Percentiles rank a stretch among this genome's conserved stretches.
Evolutionary conservation across 1,140 invertebrate genomes (phyloP).

Genomic region (Drosophila murphyi): DNA sequence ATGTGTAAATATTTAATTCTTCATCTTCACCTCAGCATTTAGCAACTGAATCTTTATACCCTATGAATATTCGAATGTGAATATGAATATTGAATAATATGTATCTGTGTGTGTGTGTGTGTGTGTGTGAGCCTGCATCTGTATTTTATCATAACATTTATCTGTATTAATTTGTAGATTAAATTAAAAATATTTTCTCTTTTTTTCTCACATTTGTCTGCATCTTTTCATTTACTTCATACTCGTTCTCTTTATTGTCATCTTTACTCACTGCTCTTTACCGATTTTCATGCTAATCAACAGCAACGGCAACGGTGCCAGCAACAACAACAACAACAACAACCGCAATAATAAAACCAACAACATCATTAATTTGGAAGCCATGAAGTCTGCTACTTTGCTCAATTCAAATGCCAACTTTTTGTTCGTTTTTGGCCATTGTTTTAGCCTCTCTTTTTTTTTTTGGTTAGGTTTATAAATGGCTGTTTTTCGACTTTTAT

Average conservation of each 20-base stretch:
- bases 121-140: not conserved
- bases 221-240: not conserved
- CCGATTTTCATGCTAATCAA: conserved; percentile 42
- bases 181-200: too few species aligned
- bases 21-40: not conserved
- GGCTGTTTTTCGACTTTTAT: conserved; percentile 50
- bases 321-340: conserved; percentile 1
- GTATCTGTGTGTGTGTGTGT: not conserved
- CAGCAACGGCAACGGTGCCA: not conserved
- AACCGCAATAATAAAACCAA: conserved; percentile 9
- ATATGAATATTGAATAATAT: not conserved
- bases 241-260: conserved; percentile 27
- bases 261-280: conserved; percentile 21
- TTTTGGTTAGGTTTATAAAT: conserved; percentile 44
- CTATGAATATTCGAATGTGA: too few species aligned
- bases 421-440: conserved; percentile 19
- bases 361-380: conserved; percentile 55
- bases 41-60: not conserved
- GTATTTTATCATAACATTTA: not conserved
- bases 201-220: conserved; percentile 4
- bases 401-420: conserved; percentile 18
- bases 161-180: conserved; percentile 2
- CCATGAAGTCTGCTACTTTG: conserved; percentile 51
- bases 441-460: conserved; percentile 7
- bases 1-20: conserved; percentile 4